phyloP scores from a whole-genome alignment of 2,888 invertebrate species.

The Caradrina kadenii region DNA sequence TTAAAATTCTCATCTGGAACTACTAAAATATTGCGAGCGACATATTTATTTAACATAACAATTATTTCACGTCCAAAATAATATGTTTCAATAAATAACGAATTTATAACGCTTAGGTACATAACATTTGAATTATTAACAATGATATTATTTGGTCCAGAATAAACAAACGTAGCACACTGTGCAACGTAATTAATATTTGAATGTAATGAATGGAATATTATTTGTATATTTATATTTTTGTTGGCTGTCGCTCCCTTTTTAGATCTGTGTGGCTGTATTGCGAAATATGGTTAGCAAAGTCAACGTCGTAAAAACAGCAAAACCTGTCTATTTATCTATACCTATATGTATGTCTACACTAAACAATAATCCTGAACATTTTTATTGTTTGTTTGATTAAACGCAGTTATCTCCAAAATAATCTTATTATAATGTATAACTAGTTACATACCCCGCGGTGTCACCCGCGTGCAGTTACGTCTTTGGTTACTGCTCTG shows the following conservation, averaged over 20 bases:
- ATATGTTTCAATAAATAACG: constrained; percentile 69
- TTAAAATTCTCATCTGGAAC: constrained; percentile 55
- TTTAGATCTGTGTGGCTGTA: constrained; percentile 1
- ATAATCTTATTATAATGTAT: too few relatives aligned
- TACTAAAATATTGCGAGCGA: constrained; percentile 38
- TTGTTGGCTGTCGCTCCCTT: constrained; percentile 8
- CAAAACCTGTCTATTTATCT: not conserved
- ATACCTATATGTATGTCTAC: too few relatives aligned
- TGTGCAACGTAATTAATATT: constrained; percentile 49
- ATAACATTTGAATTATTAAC: constrained; percentile 45
- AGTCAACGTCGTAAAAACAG: not conserved
- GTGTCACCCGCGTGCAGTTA: too few relatives aligned
- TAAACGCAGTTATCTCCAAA: too few relatives aligned
- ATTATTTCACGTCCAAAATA: constrained; percentile 56
- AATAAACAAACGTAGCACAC: constrained; percentile 55
- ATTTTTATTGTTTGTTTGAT: too few relatives aligned
- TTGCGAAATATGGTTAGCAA: not conserved
- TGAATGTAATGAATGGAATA: constrained; percentile 31
- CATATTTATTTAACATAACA: constrained; percentile 54
- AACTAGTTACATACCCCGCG: too few relatives aligned
- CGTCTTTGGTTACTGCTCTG: too few relatives aligned
- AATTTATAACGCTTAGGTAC: constrained; percentile 51
- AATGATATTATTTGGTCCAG: constrained; percentile 59
- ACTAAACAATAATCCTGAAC: too few relatives aligned
- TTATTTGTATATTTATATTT: constrained; percentile 42